Evolutionary conservation across 2,797 vertebrate genomes (phyloP).

Genomic region (Gallinago solitaria): DNA sequence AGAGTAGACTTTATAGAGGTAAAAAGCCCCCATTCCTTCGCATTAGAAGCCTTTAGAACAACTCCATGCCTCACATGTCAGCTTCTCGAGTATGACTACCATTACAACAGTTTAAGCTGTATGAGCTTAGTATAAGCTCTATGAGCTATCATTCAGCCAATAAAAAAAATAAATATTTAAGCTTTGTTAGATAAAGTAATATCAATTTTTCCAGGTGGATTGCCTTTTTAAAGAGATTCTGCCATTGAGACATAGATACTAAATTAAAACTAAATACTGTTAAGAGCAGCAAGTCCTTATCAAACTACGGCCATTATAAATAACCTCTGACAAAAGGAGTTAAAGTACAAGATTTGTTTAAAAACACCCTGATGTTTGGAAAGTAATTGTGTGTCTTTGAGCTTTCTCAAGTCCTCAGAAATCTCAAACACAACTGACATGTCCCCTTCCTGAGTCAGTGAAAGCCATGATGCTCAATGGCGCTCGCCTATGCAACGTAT

Average conservation of each 20-base stretch:
- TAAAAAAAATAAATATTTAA: constrained; percentile 5
- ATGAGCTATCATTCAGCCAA: neutral
- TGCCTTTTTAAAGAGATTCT: neutral
- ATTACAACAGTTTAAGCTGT: neutral
- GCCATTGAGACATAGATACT: neutral
- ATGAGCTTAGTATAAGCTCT: neutral
- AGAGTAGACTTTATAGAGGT: neutral
- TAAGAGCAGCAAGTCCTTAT: neutral
- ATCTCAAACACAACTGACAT: neutral
- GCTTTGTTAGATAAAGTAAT: neutral
- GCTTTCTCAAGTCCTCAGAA: neutral
- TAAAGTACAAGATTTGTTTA: neutral
- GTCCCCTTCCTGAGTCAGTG: neutral
- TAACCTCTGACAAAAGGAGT: neutral
- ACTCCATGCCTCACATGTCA: neutral
- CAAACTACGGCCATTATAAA: neutral
- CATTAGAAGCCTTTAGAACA: neutral
- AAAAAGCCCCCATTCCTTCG: neutral
- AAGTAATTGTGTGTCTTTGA: neutral
- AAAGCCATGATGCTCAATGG: fast-evolving
- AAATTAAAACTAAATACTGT: neutral
- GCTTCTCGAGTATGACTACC: neutral
- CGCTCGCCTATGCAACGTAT: fast-evolving
- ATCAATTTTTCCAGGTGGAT: neutral
- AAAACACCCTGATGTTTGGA: neutral